These are phyloP conservation scores for Aphidius ervi DNA, from an alignment of 1,140 invertebrate genomes.

Conservation along the genomic window DNA sequence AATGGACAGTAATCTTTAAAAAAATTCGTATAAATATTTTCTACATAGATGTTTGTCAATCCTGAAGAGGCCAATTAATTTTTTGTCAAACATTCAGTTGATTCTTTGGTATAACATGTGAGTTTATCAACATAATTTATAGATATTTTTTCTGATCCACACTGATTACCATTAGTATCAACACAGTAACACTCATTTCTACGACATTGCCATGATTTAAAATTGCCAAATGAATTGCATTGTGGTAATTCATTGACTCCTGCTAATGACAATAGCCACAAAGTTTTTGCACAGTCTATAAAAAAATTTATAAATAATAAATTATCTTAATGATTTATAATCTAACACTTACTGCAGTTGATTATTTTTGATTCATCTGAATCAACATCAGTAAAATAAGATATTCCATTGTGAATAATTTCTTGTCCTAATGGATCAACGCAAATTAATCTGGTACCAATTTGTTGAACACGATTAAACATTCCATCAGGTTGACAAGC, in stretches of 20 bases:
- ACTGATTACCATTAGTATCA: constrained; percentile 56
- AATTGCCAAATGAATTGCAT: constrained; percentile 61
- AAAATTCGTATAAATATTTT: too few species aligned
- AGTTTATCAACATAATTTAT: constrained; percentile 35
- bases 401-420: constrained; percentile 48
- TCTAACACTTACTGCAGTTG: constrained; percentile 57
- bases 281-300: constrained; percentile 58
- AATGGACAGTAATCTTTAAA: too few species aligned
- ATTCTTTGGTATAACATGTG: constrained; percentile 33
- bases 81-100: too few species aligned
- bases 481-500: constrained; percentile 57
- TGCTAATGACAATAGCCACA: constrained; percentile 41
- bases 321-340: neutral
- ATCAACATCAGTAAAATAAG: constrained; percentile 41
- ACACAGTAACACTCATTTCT: constrained; percentile 59
- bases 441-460: constrained; percentile 52
- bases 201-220: constrained; percentile 56
- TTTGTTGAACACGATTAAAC: constrained; percentile 40
- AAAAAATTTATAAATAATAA: constrained; percentile 21
- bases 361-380: constrained; percentile 44
- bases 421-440: constrained; percentile 49
- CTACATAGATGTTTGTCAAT: too few species aligned
- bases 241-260: constrained; percentile 47
- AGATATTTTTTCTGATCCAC: constrained; percentile 36
- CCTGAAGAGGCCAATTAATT: too few species aligned